Evolutionary conservation across 2,113 vertebrate genomes (phyloP).

Genomic region (Brachypteracias leptosomus): DNA sequence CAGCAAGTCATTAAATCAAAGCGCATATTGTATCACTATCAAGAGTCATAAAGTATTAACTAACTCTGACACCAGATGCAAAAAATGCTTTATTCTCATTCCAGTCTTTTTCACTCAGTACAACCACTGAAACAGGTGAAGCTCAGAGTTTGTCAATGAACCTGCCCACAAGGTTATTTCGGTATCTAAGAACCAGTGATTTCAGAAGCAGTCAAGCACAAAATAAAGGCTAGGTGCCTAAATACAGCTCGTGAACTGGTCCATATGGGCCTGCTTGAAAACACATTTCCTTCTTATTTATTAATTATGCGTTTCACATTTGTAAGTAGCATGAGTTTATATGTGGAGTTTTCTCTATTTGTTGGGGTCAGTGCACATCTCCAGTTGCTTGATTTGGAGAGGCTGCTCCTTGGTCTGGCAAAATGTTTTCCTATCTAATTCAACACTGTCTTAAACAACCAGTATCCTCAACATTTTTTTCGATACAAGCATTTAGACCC

Average conservation of each 20-base stretch:
- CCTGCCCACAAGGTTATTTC: accelerated
- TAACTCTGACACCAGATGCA: neutral
- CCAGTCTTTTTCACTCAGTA: neutral
- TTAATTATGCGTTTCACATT: neutral
- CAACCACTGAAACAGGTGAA: neutral
- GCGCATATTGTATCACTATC: neutral
- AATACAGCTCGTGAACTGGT: neutral
- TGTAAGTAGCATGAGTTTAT: neutral
- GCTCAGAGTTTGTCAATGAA: neutral
- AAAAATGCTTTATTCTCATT: neutral
- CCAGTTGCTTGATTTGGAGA: neutral
- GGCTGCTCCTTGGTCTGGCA: neutral
- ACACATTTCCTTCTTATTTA: neutral
- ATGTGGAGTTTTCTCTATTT: neutral
- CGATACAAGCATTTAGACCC: neutral
- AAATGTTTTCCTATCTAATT: neutral
- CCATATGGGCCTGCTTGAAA: neutral
- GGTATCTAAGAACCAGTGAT: neutral
- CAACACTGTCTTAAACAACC: neutral
- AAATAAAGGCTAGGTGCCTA: neutral
- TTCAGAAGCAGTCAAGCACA: neutral
- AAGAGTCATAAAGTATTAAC: neutral
- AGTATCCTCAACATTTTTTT: neutral
- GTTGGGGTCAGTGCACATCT: neutral
- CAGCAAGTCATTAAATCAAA: neutral